Evolutionary conservation across 1,140 invertebrate genomes (phyloP).

Genomic region (Rhopalosiphum padi): DNA sequence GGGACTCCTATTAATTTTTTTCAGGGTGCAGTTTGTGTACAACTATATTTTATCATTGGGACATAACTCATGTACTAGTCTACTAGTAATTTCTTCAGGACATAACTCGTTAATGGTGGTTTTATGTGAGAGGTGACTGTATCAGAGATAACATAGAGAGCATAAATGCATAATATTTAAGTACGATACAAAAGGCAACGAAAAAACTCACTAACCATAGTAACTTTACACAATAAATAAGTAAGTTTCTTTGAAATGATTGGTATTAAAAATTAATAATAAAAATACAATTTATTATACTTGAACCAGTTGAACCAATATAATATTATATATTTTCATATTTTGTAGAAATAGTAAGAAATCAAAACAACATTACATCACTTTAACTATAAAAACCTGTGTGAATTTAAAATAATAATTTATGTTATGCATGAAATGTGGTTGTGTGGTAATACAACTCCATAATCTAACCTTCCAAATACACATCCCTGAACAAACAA

Average conservation of each 20-base stretch:
- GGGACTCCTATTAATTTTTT: too few species aligned
- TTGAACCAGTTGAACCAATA: too few species aligned
- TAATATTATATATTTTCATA: not conserved
- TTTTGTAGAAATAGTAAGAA: not conserved
- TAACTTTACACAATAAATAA: not conserved
- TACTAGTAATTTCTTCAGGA: too few species aligned
- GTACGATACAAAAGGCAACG: not conserved
- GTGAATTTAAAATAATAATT: not conserved
- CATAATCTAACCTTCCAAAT: not conserved
- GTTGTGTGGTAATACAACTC: not conserved
- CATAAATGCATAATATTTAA: not conserved
- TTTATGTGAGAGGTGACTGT: too few species aligned
- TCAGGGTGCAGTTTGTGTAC: too few species aligned
- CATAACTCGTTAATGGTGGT: too few species aligned
- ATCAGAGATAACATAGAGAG: too few species aligned
- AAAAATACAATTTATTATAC: not conserved
- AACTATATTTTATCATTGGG: not conserved
- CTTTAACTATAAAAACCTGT: not conserved
- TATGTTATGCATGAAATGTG: not conserved
- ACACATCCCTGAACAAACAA: conserved; percentile 3
- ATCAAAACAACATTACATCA: not conserved
- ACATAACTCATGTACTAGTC: not conserved
- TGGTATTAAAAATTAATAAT: not conserved
- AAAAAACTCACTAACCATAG: not conserved
- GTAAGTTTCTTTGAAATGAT: not conserved